A percentile compares a stretch with the other conserved stretches of the same genome.
Evolutionary conservation across 2,888 invertebrate genomes (phyloP).

Genomic region (Ischnus inquisitorius): DNA sequence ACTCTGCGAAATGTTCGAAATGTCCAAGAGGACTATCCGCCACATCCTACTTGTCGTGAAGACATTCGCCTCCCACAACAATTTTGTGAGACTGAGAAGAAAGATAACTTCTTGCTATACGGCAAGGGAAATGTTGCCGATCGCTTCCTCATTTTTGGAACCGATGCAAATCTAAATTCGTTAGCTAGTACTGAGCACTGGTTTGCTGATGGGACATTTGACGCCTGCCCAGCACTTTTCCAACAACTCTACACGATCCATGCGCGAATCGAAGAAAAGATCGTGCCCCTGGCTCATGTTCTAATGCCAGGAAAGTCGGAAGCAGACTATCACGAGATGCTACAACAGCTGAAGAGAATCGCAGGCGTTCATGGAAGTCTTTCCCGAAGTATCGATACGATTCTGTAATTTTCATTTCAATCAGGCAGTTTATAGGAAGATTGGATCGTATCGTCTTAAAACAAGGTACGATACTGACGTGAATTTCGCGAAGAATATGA

Average conservation of each 20-base stretch:
- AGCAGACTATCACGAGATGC: background rate
- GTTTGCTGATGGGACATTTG: constrained; percentile 23
- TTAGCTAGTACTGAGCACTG: constrained; percentile 5
- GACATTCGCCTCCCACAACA: constrained; percentile 21
- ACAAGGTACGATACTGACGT: constrained; percentile 9
- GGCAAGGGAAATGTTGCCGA: constrained; percentile 4
- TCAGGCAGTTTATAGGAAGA: constrained; percentile 11
- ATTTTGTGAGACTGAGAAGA: constrained; percentile 13
- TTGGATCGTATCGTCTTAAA: background rate
- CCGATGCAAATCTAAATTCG: constrained; percentile 11
- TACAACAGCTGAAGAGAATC: constrained; percentile 5
- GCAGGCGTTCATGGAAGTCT: constrained; percentile 18
- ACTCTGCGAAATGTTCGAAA: constrained; percentile 21
- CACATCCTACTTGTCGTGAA: constrained; percentile 12
- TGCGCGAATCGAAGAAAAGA: background rate
- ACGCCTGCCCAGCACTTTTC: constrained; percentile 11
- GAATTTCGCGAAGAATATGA: background rate
- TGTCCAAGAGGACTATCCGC: constrained; percentile 30
- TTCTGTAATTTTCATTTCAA: constrained; percentile 25
- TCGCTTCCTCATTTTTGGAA: constrained; percentile 13
- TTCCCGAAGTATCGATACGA: constrained; percentile 15
- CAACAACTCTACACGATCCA: constrained; percentile 17
- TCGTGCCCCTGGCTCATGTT: background rate
- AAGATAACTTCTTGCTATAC: constrained; percentile 2
- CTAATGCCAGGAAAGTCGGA: constrained; percentile 13